Evolutionary conservation across 2,113 vertebrate genomes (phyloP), one percentile per base, ranked within the genome.

Genomic region (Hipposideros armiger): DNA sequence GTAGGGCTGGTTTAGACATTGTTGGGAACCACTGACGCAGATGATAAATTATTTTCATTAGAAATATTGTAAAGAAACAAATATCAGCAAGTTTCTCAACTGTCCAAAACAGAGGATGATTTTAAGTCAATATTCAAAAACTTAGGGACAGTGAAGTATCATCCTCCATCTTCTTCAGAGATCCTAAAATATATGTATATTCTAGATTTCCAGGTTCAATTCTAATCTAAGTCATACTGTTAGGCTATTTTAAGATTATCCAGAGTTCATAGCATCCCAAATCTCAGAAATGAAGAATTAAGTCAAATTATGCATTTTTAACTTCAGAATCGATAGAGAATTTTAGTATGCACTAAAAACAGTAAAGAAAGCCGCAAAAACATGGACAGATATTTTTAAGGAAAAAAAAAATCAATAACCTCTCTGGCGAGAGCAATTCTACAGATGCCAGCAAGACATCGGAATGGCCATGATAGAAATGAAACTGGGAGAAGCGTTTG

Each of bases 241-340:
- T 91, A 62, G 30, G 15, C 26, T 32, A 54, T 36, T 45, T 62
- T 78, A 91, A 84, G 67, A 80, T 45, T 74, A 16, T 30, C 17
- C 24, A 83, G 28, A 82, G 22, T 56, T 80, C 47, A 60, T 78
- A 40, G 62, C 4, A 69, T 80, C 11, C 66, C 20, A 30, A 67
- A 54, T 91, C 24, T 77, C 72, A 91, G 50, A 96, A 88, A 77
- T 85, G 17, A 94, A 22, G 11, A 80, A 93, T 52, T 67, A 91
- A 95, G 14, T 74, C 66, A 82, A 70, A 54, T 83, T 47, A 42
- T 67, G 36, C 20, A 28, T 84, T 88, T 90, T 45, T 58, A 26
- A 74, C n/a, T 88, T 93, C 47, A 70, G 56, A 91, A 87, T 74
- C 62, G 54, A 60, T 80, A 32, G 50, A 77, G 32, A 24, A 28